These are phyloP conservation scores for Diabrotica undecimpunctata DNA, from an alignment of 1,140 invertebrate species.

Conservation along the genomic window DNA sequence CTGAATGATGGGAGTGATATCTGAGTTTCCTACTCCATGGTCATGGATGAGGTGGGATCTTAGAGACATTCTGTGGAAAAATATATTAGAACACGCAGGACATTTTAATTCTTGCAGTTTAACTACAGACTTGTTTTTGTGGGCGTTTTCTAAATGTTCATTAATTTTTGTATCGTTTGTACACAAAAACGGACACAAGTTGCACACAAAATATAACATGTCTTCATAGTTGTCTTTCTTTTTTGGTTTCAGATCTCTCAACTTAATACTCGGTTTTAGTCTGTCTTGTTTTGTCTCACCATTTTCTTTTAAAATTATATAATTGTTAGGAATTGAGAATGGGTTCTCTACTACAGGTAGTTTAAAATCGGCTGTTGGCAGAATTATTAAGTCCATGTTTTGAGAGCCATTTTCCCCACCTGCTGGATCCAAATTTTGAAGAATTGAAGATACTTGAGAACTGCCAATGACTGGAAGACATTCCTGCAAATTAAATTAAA, in stretches of 20 bases:
- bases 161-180: conserved; percentile 40
- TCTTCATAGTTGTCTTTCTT: conserved; percentile 31
- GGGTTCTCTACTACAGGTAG: conserved; percentile 24
- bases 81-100: conserved; percentile 51
- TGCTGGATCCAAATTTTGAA: conserved; percentile 37
- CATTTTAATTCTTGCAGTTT: conserved; percentile 41
- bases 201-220: conserved; percentile 41
- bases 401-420: conserved; percentile 23
- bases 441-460: conserved; percentile 41
- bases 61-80: conserved; percentile 48
- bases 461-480: conserved; percentile 41
- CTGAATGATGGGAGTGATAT: conserved; percentile 39
- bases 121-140: conserved; percentile 36
- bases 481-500: conserved; percentile 31
- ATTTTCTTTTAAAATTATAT: conserved; percentile 35
- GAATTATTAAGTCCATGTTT: conserved; percentile 36
- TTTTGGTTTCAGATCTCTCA: conserved; percentile 16
- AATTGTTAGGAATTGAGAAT: conserved; percentile 27
- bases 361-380: conserved; percentile 35
- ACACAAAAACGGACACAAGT: conserved; percentile 43
- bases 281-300: conserved; percentile 19
- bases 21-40: conserved; percentile 47
- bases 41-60: conserved; percentile 50
- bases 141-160: conserved; percentile 40
- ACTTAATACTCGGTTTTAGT: conserved; percentile 19